phyloP scores from a whole-genome alignment of 2,888 invertebrate species.

The Dasysyrphus tricinctus region DNA sequence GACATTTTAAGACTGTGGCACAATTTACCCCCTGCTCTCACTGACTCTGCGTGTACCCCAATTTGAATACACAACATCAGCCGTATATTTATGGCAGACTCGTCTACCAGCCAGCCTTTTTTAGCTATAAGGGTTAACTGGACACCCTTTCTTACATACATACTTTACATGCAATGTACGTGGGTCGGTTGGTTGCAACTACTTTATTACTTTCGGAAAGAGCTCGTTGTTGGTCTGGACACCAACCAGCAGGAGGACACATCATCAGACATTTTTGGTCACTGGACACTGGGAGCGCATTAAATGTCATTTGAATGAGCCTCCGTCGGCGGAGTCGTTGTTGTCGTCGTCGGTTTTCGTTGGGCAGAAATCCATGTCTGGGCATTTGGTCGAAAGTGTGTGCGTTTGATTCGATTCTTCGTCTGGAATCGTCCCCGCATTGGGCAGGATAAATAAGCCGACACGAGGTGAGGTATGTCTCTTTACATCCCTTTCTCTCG shows the following conservation, averaged over 20 bases:
- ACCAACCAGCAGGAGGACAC: conserved; percentile 56
- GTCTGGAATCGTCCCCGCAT: conserved; percentile 29
- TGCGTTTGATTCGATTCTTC: conserved; percentile 21
- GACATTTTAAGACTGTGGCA: conserved; percentile 69
- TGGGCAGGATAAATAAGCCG: conserved; percentile 23
- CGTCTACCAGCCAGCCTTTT: conserved; percentile 7
- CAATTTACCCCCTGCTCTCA: conserved; percentile 37
- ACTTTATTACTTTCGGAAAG: conserved; percentile 75
- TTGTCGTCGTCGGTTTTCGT: not conserved
- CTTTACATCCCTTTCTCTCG: conserved; percentile 18
- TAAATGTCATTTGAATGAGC: conserved; percentile 74
- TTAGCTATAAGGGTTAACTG: conserved; percentile 32
- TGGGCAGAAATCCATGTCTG: conserved; percentile 40
- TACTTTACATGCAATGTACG: conserved; percentile 8
- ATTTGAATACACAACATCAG: conserved; percentile 68
- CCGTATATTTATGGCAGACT: conserved; percentile 20
- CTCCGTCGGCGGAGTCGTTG: not conserved
- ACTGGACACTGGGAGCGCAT: conserved; percentile 70
- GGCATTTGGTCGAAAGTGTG: conserved; percentile 28
- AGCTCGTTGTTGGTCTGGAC: conserved; percentile 63
- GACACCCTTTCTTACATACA: conserved; percentile 20
- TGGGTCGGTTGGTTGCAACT: conserved; percentile 68
- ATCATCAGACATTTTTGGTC: conserved; percentile 73
- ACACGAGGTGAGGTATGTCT: not conserved
- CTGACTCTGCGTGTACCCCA: conserved; percentile 11